phyloP scores from a whole-genome alignment of 2,797 vertebrate species.

The Remorina albescens region DNA sequence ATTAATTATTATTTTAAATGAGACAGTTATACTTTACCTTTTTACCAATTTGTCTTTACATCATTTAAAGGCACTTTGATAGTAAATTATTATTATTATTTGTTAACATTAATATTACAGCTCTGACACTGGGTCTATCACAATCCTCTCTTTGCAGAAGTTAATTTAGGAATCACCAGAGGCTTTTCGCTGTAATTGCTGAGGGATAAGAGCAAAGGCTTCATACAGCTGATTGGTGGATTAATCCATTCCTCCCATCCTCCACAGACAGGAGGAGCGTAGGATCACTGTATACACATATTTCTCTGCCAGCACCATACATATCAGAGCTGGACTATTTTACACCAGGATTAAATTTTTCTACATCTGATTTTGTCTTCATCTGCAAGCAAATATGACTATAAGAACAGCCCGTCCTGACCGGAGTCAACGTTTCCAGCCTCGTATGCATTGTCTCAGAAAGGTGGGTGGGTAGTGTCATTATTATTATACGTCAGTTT shows the following conservation, averaged over 20 bases:
- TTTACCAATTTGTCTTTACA: neutral
- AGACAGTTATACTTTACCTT: too few relatives aligned
- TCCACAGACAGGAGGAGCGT: conserved; percentile 20
- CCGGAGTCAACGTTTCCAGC: conserved; percentile 88
- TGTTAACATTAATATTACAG: neutral
- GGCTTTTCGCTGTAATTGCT: conserved; percentile 20
- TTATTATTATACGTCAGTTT: neutral
- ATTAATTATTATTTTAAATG: too few relatives aligned
- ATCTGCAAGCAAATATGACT: conserved; percentile 84
- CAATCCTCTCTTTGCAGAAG: neutral
- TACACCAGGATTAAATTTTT: neutral
- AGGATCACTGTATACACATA: neutral
- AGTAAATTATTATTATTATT: neutral
- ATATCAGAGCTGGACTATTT: conserved; percentile 2
- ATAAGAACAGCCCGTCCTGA: conserved; percentile 87
- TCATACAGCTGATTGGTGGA: conserved; percentile 80
- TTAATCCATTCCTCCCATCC: conserved; percentile 46
- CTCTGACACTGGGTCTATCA: neutral
- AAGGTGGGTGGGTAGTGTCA: conserved; percentile 86
- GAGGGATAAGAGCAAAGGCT: conserved; percentile 28
- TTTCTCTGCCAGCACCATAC: conserved; percentile 7
- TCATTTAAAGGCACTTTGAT: neutral
- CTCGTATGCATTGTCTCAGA: conserved; percentile 91
- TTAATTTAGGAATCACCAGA: conserved; percentile 11
- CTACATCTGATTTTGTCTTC: conserved; percentile 12